phyloP scores from a whole-genome alignment of 2,888 invertebrate species.

The Cacoxenus indagator region DNA sequence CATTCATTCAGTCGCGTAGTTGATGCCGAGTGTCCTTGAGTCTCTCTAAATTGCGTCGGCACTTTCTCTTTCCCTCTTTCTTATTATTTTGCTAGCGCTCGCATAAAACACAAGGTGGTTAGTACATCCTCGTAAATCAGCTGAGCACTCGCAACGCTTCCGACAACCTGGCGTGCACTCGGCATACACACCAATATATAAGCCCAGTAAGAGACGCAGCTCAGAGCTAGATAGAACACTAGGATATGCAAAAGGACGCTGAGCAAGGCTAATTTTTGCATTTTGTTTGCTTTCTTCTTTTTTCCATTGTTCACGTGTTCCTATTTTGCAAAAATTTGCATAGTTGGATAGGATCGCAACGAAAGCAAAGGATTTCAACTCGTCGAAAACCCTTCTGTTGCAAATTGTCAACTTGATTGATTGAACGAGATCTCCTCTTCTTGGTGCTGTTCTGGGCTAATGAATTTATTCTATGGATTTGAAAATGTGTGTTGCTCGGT shows the following conservation, averaged over 20 bases:
- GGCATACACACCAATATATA: background rate
- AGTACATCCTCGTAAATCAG: conserved; percentile 5
- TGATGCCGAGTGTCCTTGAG: conserved; percentile 37
- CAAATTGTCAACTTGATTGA: conserved; percentile 5
- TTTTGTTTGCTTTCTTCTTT: background rate
- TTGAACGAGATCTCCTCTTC: background rate
- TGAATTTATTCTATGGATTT: no score
- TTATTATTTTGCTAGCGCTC: conserved; percentile 10
- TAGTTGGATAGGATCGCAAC: background rate
- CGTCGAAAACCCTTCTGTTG: conserved; percentile 17
- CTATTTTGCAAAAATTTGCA: conserved; percentile 13
- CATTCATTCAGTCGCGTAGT: background rate
- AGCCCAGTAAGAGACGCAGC: background rate
- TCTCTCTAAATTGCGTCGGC: conserved; percentile 18
- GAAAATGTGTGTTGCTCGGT: no score
- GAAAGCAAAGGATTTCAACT: background rate
- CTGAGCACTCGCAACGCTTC: conserved; percentile 11
- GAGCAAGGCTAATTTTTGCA: conserved; percentile 15
- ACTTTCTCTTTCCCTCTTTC: conserved; percentile 45
- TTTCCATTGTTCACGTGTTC: background rate
- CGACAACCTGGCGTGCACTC: conserved; percentile 7
- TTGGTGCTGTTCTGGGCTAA: conserved; percentile 2
- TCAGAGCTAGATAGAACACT: no score
- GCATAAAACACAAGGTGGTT: background rate
- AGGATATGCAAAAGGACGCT: no score